Base-by-base conservation (phyloP, 2,113 vertebrate species). In the Dicaeum eximium region DNA sequence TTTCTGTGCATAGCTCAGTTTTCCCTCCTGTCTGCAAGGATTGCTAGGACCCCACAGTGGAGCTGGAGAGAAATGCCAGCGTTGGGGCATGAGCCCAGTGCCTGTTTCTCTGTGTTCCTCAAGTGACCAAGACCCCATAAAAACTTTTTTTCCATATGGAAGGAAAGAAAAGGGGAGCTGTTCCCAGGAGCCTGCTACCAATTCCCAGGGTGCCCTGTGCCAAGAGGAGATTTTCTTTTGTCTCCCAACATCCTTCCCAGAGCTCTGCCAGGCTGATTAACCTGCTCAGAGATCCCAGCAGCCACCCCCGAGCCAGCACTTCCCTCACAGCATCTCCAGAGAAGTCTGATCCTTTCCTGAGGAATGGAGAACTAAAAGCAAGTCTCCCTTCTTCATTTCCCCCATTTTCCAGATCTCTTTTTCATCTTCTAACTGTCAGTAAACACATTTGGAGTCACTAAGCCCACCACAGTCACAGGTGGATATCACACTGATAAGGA, bases 181-280 rank as follows among this genome's bases (percentile, higher is more conserved):
- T 96, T 97, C 80, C 92, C 88, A 92, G 73, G 53, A 93, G 23
- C 18, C 47, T 47, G 31, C 47, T 67, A 86, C 42, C 37, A 5
- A 17, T 95, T 95, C 93, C 87, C 93, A 95, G 69, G 86, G 70
- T 75, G 13, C 7, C 27, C 51, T 4, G 73, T 95, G 95, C 91
- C 87, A 97, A 80, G 53, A 64, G 30, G 69, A 69, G 80, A 38
- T 84, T 85, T 81, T 35, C 54, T 64, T 82, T 90, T 66, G 74
- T 75, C 24, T 75, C 33, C 18, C 35, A 51, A 30, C 47, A 35
- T 87, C 54, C 6, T 87, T 61, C 58, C 66, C 93, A 88, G 50
- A 62, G 38, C 74, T 73, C 21, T 75, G 73, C 37, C 74, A 35
- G 28, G 15, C n/a, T 69, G 65, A 61, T 72, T 37, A 87, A 84